Conservation (phyloP, 1,140 invertebrate genomes). For the Maniola jurtina region DNA sequence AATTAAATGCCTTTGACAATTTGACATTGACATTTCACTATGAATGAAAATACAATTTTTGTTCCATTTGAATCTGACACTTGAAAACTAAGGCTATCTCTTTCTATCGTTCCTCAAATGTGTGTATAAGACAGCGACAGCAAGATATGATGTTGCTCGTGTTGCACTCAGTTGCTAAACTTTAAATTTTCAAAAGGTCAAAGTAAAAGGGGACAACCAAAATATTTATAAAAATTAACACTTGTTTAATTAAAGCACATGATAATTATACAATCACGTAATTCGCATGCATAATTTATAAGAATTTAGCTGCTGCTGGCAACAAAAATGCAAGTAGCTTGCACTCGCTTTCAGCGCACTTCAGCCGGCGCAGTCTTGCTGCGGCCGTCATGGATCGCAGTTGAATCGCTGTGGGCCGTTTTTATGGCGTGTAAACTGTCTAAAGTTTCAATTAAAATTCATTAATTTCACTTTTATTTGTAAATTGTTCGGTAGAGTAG, state of each 20-base stretch:
- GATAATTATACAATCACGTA: not conserved
- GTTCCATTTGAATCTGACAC: not conserved
- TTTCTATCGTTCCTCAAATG: not conserved
- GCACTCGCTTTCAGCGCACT: slow-evolving; percentile 33
- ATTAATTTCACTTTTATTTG: slow-evolving; percentile 54
- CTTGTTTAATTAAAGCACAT: not conserved
- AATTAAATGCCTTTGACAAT: not conserved
- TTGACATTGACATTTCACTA: slow-evolving; percentile 8
- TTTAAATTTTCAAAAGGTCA: not conserved
- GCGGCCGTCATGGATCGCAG: slow-evolving; percentile 71
- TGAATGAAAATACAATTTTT: slow-evolving; percentile 3
- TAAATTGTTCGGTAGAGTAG: slow-evolving; percentile 45
- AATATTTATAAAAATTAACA: not conserved
- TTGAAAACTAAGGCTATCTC: not conserved
- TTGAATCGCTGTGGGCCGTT: slow-evolving; percentile 52
- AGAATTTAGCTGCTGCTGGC: slow-evolving; percentile 20
- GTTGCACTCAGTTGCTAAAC: not conserved
- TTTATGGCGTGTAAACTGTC: slow-evolving; percentile 57
- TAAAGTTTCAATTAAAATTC: slow-evolving; percentile 55
- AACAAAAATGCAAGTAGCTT: slow-evolving; percentile 23
- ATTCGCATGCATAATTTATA: slow-evolving; percentile 6
- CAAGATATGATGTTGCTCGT: not conserved
- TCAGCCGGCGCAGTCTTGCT: slow-evolving; percentile 54
- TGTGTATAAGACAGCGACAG: not conserved
- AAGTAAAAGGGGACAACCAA: not conserved